Base-by-base conservation (phyloP, 2,113 vertebrate species). In the Chiloscyllium plagiosum region DNA sequence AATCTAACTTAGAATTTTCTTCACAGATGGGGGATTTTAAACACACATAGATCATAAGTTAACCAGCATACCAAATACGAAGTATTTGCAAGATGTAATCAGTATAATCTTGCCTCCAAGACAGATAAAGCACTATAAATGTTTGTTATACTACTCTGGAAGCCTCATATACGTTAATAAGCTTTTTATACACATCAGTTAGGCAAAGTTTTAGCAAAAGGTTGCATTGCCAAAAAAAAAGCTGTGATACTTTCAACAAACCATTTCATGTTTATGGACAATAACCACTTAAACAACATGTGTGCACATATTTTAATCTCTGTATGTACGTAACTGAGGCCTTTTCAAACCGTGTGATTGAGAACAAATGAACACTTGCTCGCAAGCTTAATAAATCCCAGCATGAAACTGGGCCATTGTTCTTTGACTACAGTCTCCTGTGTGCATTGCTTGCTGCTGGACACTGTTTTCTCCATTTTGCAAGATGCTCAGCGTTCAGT, bases 341-440 rank as follows among this genome's bases (percentile, higher is more conserved):
- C 89, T 68, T 93, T 93, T 93, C 61, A 66, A 68, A 66, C 33
- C 33, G 61, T 68, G 61, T 68, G 61, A 93, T 66, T 93, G 89
- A n/a, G 89, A 93, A 93, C 61, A 93, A 93, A 93, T 68, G 89
- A 93, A 93, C 89, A 93, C 89, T 93, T 61, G 66, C 89, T 68
- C 89, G 37, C 61, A 93, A 66, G 89, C 89, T 93, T 93, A 93
- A 93, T 93, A 93, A 93, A 93, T 93, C 61, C 89, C 89, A 93
- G 89, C 89, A 68, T 93, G 33, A 93, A 93, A 93, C 89, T 93
- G 89, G 89, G 89, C 66, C 89, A 93, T 93, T 93, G 89, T 93
- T 66, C 89, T 65, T n/a, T 90, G 87, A 65, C 87, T 33, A 90
- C 52, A 17, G 24, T 90, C 87, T 90, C 87, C 87, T 61, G 29